Conservation (phyloP, 2,113 vertebrate species). For the Clarias gariepinus region DNA sequence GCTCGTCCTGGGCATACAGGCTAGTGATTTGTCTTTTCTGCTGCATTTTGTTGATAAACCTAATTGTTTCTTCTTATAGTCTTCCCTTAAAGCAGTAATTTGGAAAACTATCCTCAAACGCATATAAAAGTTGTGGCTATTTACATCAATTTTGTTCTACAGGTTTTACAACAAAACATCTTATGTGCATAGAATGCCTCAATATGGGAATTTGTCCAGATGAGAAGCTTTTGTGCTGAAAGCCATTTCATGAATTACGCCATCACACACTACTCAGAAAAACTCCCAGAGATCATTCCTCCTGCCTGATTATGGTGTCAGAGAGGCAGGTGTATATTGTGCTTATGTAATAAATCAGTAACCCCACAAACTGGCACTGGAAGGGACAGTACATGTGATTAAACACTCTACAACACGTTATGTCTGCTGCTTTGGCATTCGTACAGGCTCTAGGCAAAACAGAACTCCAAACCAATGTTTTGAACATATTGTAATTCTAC, state of each 20-base stretch:
- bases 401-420: background rate
- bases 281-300: background rate
- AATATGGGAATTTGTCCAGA: background rate
- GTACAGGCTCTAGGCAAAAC: background rate
- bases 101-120: background rate
- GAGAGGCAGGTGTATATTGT: conserved; percentile 28
- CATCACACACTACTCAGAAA: conserved; percentile 24
- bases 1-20: background rate
- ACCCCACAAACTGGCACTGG: conserved; percentile 17
- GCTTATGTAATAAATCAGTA: conserved; percentile 48
- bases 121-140: background rate
- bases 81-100: background rate
- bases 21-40: background rate
- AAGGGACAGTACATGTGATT: background rate
- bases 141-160: background rate
- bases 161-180: background rate
- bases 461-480: background rate
- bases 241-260: conserved; percentile 26
- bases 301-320: conserved; percentile 39
- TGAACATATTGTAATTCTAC: background rate
- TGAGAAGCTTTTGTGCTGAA: conserved; percentile 10
- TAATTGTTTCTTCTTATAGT: background rate
- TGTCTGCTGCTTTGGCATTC: conserved; percentile 14
- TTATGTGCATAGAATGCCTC: background rate
- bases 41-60: background rate